Conservation (phyloP, 2,888 invertebrate species). For the Aelia acuminata region DNA sequence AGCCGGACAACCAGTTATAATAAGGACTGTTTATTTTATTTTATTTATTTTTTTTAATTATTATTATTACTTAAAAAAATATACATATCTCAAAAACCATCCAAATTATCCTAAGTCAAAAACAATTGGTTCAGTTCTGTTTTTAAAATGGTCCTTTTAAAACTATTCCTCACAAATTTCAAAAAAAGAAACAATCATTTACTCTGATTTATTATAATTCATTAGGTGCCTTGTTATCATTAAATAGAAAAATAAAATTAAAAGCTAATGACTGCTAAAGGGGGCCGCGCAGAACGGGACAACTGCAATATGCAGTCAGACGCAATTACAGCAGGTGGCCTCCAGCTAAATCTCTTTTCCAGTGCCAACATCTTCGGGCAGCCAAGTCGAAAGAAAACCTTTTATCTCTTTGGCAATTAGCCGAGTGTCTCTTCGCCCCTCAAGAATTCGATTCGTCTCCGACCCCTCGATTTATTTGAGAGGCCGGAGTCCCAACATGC, state of each 20-base stretch:
- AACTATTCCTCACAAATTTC: too few relatives aligned
- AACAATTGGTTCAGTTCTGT: too few relatives aligned
- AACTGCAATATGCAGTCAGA: not conserved
- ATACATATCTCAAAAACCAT: too few relatives aligned
- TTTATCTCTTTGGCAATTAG: slow-evolving; percentile 27
- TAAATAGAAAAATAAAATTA: not conserved
- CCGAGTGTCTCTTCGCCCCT: not conserved
- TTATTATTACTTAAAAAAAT: too few relatives aligned
- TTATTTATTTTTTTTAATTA: too few relatives aligned
- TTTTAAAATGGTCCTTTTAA: too few relatives aligned
- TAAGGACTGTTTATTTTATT: too few relatives aligned
- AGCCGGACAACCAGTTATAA: too few relatives aligned
- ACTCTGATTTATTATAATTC: not conserved
- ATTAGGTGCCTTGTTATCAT: not conserved
- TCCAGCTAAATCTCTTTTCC: slow-evolving; percentile 5
- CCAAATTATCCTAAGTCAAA: too few relatives aligned
- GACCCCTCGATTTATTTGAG: not conserved
- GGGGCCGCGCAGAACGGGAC: not conserved
- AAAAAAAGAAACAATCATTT: not conserved
- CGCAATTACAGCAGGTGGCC: not conserved
- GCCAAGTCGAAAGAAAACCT: not conserved
- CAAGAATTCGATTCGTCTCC: not conserved
- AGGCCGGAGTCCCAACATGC: not conserved
- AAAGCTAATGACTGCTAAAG: not conserved
- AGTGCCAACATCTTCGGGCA: slow-evolving; percentile 9